Percentiles rank a stretch among this genome's conserved stretches.
phyloP scores from a whole-genome alignment of 2,113 vertebrate species.

The Corapipo altera region DNA sequence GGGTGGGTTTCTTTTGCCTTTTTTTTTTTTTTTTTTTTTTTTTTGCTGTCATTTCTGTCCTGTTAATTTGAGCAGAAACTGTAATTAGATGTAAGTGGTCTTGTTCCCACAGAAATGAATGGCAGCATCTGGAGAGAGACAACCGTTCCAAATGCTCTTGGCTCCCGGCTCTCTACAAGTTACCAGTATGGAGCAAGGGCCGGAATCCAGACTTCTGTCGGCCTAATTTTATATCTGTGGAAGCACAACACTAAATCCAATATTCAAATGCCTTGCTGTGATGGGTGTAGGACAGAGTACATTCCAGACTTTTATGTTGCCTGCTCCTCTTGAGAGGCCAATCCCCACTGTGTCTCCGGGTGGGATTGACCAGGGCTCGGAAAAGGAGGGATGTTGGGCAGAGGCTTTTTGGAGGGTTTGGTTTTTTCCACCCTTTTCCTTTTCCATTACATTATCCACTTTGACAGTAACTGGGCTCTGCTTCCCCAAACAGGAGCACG shows the following conservation, averaged over 20 bases:
- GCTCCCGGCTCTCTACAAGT: constrained; percentile 73
- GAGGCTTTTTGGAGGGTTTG: not conserved
- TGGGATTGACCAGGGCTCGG: constrained; percentile 17
- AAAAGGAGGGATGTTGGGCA: not conserved
- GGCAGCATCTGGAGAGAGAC: constrained; percentile 83
- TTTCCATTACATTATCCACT: constrained; percentile 11
- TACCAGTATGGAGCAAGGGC: constrained; percentile 75
- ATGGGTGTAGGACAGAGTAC: constrained; percentile 68
- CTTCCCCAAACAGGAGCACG: constrained; percentile 25
- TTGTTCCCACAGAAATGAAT: constrained; percentile 86
- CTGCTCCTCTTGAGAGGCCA: constrained; percentile 50
- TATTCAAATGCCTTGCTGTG: constrained; percentile 68
- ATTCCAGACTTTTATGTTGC: constrained; percentile 72
- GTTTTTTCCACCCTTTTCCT: not conserved
- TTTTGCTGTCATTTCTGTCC: constrained; percentile 79
- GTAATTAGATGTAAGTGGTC: constrained; percentile 83
- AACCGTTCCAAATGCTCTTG: constrained; percentile 83
- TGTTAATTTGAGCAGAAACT: constrained; percentile 85
- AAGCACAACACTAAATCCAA: constrained; percentile 77
- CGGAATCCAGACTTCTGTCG: constrained; percentile 80
- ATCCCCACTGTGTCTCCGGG: not conserved
- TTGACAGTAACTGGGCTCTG: constrained; percentile 60
- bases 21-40: not conserved
- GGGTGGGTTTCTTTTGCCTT: no score
- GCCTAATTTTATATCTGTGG: constrained; percentile 80